phyloP scores from a whole-genome alignment of 2,888 invertebrate genomes.

The Latrodectus elegans region DNA sequence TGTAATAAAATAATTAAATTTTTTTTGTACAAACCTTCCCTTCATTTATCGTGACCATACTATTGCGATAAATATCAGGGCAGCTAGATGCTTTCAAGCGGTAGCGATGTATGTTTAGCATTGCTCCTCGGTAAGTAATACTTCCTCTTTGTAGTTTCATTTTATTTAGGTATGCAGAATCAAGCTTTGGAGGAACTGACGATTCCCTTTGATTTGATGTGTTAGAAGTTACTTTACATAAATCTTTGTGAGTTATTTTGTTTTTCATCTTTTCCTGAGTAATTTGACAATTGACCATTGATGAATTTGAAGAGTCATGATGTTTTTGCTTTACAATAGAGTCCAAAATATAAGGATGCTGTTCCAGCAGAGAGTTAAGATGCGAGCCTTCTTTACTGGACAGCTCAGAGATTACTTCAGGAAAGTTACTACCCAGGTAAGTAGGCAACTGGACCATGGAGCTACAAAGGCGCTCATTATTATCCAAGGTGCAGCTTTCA shows the following conservation, averaged over 20 bases:
- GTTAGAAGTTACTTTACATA: constrained; percentile 8
- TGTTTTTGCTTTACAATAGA: constrained; percentile 52
- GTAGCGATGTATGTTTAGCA: constrained; percentile 86
- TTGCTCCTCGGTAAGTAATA: constrained; percentile 88
- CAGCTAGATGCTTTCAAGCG: constrained; percentile 89
- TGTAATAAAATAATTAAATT: not conserved
- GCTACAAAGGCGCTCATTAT: constrained; percentile 71
- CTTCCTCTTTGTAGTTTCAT: constrained; percentile 80
- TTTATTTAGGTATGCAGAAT: constrained; percentile 83
- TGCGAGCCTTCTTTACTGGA: constrained; percentile 69
- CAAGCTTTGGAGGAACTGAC: constrained; percentile 45
- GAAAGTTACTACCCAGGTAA: constrained; percentile 85
- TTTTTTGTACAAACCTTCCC: constrained; percentile 79
- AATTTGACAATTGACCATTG: constrained; percentile 7
- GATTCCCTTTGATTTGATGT: constrained; percentile 6
- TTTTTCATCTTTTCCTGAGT: constrained; percentile 14
- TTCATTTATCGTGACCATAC: constrained; percentile 88
- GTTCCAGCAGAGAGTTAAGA: constrained; percentile 82
- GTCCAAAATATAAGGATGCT: constrained; percentile 83
- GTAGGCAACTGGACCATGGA: constrained; percentile 91
- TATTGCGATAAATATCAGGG: constrained; percentile 90
- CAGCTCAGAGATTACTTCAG: constrained; percentile 83
- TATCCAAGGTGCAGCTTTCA: constrained; percentile 58
- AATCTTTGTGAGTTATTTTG: not conserved
- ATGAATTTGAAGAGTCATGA: constrained; percentile 33